phyloP scores from a whole-genome alignment of 1,140 invertebrate species.

The Mya arenaria region DNA sequence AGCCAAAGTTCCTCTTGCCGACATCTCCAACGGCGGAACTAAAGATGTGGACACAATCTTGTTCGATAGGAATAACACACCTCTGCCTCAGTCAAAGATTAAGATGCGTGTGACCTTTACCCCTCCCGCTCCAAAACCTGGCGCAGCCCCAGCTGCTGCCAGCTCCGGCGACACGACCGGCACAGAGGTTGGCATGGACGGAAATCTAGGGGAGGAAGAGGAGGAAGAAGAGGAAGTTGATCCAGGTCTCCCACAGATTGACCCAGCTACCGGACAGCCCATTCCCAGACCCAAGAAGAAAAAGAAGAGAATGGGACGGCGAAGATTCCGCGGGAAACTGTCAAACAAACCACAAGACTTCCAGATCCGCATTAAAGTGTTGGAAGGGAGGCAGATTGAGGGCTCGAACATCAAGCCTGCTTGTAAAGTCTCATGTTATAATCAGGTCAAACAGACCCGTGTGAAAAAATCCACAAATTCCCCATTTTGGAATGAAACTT shows the following conservation, averaged over 20 bases:
- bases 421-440: constrained; percentile 77
- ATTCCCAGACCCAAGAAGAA: constrained; percentile 59
- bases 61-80: too few species aligned
- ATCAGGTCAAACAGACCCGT: constrained; percentile 80
- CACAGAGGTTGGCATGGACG: background rate
- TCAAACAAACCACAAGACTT: constrained; percentile 73
- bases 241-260: constrained; percentile 62
- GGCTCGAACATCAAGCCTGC: constrained; percentile 82
- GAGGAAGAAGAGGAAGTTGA: constrained; percentile 66
- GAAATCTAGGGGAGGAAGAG: constrained; percentile 39
- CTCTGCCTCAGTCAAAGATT: constrained; percentile 66
- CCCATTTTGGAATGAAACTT: constrained; percentile 82
- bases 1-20: too few species aligned
- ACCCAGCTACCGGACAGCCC: constrained; percentile 65
- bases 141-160: background rate
- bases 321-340: constrained; percentile 62
- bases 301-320: constrained; percentile 52
- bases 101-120: constrained; percentile 69
- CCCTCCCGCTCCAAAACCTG: constrained; percentile 60
- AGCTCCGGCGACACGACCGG: background rate
- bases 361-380: constrained; percentile 81
- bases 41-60: too few species aligned
- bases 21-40: too few species aligned
- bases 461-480: constrained; percentile 81
- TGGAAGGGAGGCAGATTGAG: constrained; percentile 81